Conservation (phyloP, 2,797 vertebrate genomes). For the Anabas testudineus region DNA sequence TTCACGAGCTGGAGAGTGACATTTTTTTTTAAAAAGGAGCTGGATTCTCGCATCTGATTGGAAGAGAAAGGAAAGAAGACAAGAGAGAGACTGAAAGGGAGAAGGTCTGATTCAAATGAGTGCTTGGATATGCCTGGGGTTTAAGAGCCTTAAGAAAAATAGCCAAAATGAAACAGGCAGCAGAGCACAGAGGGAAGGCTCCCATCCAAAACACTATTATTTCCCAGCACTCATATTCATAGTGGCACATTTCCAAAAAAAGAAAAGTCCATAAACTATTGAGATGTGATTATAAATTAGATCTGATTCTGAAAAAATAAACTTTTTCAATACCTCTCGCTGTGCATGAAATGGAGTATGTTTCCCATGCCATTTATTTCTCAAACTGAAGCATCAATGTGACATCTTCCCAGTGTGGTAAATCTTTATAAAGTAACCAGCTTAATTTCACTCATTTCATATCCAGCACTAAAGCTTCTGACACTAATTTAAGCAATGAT, state of each 20-base stretch:
- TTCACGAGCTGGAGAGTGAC: conserved; percentile 25
- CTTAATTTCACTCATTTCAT: conserved; percentile 17
- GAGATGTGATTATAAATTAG: conserved; percentile 35
- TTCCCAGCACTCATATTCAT: conserved; percentile 69
- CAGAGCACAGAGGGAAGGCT: conserved; percentile 67
- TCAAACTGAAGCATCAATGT: not conserved
- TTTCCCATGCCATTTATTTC: conserved; percentile 4
- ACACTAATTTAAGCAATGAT: not conserved
- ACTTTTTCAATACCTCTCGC: conserved; percentile 24
- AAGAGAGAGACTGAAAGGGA: conserved; percentile 33
- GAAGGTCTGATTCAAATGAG: conserved; percentile 66
- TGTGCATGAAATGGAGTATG: conserved; percentile 1
- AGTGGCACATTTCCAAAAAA: conserved; percentile 22
- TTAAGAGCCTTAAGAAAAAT: conserved; percentile 72
- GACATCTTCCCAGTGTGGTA: not conserved
- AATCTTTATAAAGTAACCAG: conserved; percentile 7
- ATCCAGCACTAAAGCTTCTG: not conserved
- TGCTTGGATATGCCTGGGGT: conserved; percentile 65
- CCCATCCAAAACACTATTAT: conserved; percentile 70
- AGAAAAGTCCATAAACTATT: conserved; percentile 41
- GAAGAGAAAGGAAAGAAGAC: conserved; percentile 20
- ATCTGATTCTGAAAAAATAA: conserved; percentile 7
- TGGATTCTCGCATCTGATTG: conserved; percentile 46
- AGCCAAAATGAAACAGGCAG: conserved; percentile 74
- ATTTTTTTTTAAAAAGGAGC: conserved; percentile 8